Conservation (phyloP, 2,797 vertebrate species). For the Acomys russatus region DNA sequence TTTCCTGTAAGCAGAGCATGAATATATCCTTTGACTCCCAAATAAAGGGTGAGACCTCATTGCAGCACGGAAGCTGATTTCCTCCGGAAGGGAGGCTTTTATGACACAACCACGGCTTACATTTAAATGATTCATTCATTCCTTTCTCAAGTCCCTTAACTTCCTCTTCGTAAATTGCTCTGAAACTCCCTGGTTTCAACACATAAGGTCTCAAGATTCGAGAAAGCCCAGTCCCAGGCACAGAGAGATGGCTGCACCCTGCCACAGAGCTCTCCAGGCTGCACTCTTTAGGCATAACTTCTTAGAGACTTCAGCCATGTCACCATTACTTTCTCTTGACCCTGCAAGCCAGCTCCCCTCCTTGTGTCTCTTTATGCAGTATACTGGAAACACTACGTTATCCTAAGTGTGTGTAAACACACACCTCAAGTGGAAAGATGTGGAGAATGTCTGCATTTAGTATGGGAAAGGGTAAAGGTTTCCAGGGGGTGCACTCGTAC, state of each 20-base stretch:
- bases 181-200: not conserved
- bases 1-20: not conserved
- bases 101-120: not conserved
- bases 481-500: not conserved
- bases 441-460: not conserved
- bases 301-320: not conserved
- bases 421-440: not conserved
- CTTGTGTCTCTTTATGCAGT: not conserved
- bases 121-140: not conserved
- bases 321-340: not conserved
- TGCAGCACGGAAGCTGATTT: not conserved
- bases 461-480: not conserved
- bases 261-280: not conserved
- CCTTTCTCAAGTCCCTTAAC: not conserved
- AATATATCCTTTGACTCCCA: not conserved
- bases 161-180: not conserved
- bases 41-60: not conserved
- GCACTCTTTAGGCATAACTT: not conserved
- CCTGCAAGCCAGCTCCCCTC: not conserved
- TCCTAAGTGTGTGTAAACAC: not conserved
- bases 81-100: conserved; percentile 8
- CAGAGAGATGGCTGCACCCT: not conserved
- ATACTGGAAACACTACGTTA: not conserved
- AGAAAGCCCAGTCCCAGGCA: not conserved
- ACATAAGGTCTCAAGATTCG: not conserved